Conservation (phyloP, 2,797 vertebrate genomes). For the Gila robusta region DNA sequence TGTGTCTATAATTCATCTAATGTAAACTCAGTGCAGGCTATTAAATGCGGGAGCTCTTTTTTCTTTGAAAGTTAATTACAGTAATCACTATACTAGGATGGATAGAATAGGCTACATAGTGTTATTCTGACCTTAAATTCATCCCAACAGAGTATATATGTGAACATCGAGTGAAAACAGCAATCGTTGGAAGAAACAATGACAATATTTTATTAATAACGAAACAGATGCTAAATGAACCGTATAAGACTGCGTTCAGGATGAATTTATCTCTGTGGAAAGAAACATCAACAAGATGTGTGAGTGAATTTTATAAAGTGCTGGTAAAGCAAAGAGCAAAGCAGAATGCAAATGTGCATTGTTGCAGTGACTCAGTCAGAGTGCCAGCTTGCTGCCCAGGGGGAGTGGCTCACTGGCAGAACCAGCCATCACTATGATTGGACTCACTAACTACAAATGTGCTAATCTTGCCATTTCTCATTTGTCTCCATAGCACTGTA, state of each 20-base stretch:
- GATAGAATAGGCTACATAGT: neutral
- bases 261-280: neutral
- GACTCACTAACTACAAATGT: slow-evolving; percentile 23
- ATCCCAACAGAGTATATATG: neutral
- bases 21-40: slow-evolving; percentile 1
- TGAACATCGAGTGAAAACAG: slow-evolving; percentile 14
- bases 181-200: slow-evolving; percentile 2
- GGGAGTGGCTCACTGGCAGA: slow-evolving; percentile 22
- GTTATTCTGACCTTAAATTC: slow-evolving; percentile 26
- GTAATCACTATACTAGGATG: slow-evolving; percentile 42
- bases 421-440: slow-evolving; percentile 38
- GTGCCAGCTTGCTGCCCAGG: slow-evolving; percentile 18
- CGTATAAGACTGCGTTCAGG: neutral
- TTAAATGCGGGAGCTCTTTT: neutral
- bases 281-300: neutral
- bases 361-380: slow-evolving; percentile 27
- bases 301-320: slow-evolving; percentile 17
- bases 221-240: neutral
- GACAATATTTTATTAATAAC: neutral
- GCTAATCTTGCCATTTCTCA: slow-evolving; percentile 36
- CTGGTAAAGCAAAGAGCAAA: slow-evolving; percentile 19
- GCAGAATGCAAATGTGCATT: slow-evolving; percentile 23
- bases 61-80: slow-evolving; percentile 45
- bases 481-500: slow-evolving; percentile 32
- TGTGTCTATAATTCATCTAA: neutral